Evolutionary conservation across 2,888 invertebrate species (phyloP).

Genomic region (Noctua fimbriata): DNA sequence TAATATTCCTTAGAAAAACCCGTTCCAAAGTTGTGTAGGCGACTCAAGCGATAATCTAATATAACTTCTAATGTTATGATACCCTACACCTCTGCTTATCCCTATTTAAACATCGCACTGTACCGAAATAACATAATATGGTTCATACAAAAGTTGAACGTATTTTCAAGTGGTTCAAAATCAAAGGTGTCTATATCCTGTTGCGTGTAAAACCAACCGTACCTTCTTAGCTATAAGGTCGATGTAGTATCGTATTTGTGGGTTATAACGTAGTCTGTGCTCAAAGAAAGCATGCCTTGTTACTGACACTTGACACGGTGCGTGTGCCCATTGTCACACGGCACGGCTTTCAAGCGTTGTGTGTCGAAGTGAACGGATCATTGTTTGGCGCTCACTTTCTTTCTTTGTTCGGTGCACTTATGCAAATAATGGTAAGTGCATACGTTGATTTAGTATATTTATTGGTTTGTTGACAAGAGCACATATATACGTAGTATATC

Average conservation of each 20-base stretch:
- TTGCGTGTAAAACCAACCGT: conserved; percentile 47
- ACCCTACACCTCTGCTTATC: conserved; percentile 52
- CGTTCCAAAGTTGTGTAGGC: conserved; percentile 31
- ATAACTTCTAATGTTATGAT: conserved; percentile 49
- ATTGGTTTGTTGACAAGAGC: conserved; percentile 23
- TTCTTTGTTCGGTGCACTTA: conserved; percentile 26
- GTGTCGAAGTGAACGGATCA: conserved; percentile 7
- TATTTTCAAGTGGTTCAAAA: conserved; percentile 71
- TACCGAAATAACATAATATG: conserved; percentile 65
- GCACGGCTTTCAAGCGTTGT: conserved; percentile 34
- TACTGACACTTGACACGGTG: conserved; percentile 86
- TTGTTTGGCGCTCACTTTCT: conserved; percentile 43
- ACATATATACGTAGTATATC: too few species aligned
- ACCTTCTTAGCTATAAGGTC: conserved; percentile 33
- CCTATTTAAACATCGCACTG: conserved; percentile 48
- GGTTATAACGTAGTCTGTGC: conserved; percentile 79
- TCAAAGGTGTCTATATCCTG: conserved; percentile 66
- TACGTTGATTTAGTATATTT: conserved; percentile 22
- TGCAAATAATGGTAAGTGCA: conserved; percentile 23
- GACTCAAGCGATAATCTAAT: conserved; percentile 20
- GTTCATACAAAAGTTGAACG: conserved; percentile 69
- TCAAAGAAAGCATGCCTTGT: conserved; percentile 86
- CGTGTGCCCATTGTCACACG: conserved; percentile 77
- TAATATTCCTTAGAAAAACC: conserved; percentile 28
- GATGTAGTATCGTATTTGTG: conserved; percentile 45